Percentiles rank a stretch among this genome's conserved stretches.
Conservation (phyloP, 2,797 vertebrate genomes). For the Forpus xanthops region DNA sequence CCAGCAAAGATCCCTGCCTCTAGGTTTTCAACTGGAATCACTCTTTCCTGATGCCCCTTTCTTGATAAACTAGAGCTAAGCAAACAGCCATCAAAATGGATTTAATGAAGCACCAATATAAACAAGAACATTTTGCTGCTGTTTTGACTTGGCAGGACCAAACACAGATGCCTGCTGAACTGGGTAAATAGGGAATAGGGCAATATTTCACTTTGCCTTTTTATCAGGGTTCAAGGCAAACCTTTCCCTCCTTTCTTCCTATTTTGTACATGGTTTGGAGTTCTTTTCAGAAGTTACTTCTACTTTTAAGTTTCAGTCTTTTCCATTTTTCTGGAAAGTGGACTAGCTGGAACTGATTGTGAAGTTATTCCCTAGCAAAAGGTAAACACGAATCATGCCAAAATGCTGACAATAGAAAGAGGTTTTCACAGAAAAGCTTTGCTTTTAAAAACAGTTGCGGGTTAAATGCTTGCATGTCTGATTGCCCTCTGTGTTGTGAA, state of each 20-base stretch:
- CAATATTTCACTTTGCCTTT: background rate
- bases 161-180: conserved; percentile 12
- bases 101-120: conserved; percentile 20
- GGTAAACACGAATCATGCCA: background rate
- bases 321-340: background rate
- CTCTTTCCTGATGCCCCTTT: background rate
- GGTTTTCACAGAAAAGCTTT: background rate
- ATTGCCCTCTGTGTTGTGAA: background rate
- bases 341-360: background rate
- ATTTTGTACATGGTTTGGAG: conserved; percentile 5
- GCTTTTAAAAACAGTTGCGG: background rate
- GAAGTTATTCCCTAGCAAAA: background rate
- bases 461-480: background rate
- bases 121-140: conserved; percentile 44
- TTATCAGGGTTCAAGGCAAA: conserved; percentile 45
- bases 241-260: background rate
- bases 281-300: background rate
- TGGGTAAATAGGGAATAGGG: conserved; percentile 17
- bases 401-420: background rate
- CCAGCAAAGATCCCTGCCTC: background rate
- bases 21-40: background rate
- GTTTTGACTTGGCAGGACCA: conserved; percentile 16
- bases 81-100: background rate
- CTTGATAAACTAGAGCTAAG: conserved; percentile 8
- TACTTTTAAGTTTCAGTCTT: conserved; percentile 7